Percentiles rank a stretch among this genome's conserved stretches.
phyloP scores from a whole-genome alignment of 2,888 invertebrate genomes.

The Pollenia angustigena region DNA sequence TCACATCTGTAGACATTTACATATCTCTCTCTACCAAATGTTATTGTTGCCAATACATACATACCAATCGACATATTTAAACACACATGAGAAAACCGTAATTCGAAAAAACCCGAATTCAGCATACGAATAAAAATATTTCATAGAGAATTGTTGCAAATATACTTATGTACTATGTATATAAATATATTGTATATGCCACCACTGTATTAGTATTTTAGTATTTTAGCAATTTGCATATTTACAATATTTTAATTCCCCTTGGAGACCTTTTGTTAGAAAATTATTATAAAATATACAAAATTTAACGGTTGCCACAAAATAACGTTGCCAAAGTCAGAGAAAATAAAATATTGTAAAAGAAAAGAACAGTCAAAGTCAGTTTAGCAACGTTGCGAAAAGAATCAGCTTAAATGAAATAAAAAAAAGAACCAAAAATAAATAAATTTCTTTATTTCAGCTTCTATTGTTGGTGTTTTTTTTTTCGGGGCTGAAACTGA shows the following conservation, averaged over 20 bases:
- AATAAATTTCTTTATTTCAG: constrained; percentile 63
- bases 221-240: constrained; percentile 68
- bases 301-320: constrained; percentile 69
- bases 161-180: constrained; percentile 4
- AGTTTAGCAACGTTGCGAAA: constrained; percentile 48
- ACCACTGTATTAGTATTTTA: constrained; percentile 56
- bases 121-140: constrained; percentile 14
- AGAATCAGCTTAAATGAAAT: constrained; percentile 50
- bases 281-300: constrained; percentile 68
- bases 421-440: constrained; percentile 42
- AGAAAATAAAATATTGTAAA: not conserved
- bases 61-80: constrained; percentile 33
- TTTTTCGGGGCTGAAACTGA: constrained; percentile 6
- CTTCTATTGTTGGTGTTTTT: constrained; percentile 45
- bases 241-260: constrained; percentile 72
- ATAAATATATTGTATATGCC: not conserved
- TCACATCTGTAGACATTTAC: constrained; percentile 61
- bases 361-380: constrained; percentile 44
- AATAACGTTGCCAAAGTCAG: constrained; percentile 52
- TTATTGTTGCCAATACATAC: constrained; percentile 49
- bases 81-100: constrained; percentile 28
- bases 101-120: constrained; percentile 13
- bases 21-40: constrained; percentile 34
- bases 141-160: constrained; percentile 51
- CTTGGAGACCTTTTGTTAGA: constrained; percentile 66